These are phyloP conservation scores for Falco columbarius DNA, from an alignment of 2,797 vertebrate genomes.

Conservation along the genomic window DNA sequence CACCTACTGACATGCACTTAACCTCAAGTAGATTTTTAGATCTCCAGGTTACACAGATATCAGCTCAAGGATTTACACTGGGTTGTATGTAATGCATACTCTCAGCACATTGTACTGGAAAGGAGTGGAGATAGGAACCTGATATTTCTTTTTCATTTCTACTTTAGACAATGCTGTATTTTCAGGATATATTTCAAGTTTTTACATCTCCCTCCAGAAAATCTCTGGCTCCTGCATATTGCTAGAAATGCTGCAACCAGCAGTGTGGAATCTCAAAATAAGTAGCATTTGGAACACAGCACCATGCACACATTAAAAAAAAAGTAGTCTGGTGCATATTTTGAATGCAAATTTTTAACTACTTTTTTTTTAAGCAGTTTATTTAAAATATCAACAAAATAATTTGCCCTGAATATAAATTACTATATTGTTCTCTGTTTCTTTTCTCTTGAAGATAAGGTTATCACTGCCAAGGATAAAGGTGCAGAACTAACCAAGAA, in stretches of 20 bases:
- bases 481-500: neutral
- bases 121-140: neutral
- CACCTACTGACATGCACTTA: neutral
- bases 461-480: neutral
- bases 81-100: neutral
- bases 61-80: neutral
- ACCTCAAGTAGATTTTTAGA: neutral
- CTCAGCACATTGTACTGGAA: accelerated
- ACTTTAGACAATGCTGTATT: neutral
- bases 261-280: neutral
- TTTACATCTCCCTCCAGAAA: neutral
- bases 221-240: neutral
- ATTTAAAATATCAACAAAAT: neutral
- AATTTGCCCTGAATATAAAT: neutral
- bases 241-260: neutral
- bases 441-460: neutral
- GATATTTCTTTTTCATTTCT: neutral
- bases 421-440: neutral
- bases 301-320: too few species aligned
- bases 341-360: neutral
- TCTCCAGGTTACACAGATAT: neutral
- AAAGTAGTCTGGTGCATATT: neutral
- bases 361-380: neutral
- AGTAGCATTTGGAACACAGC: neutral
- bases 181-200: neutral